A percentile compares a stretch with the other conserved stretches of the same genome.
Conservation (phyloP, 2,888 invertebrate species). For the Papilio protenor region DNA sequence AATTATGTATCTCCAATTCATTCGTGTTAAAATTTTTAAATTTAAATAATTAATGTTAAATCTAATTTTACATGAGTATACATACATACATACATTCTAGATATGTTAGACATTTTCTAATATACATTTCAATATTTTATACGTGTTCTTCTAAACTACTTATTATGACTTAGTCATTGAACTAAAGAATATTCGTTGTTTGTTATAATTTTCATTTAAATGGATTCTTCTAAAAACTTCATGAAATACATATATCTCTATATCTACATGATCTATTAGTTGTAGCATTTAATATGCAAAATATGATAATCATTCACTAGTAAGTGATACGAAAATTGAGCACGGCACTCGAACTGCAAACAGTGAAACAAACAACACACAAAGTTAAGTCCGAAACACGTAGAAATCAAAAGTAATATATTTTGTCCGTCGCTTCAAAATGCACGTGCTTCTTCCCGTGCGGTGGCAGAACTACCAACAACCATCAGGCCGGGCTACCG, state of each 20-base stretch:
- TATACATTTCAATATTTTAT: not conserved
- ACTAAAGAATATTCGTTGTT: constrained; percentile 50
- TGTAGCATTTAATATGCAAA: constrained; percentile 31
- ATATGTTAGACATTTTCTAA: constrained; percentile 29
- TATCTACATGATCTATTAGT: constrained; percentile 41
- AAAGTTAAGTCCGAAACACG: not conserved
- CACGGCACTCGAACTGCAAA: constrained; percentile 43
- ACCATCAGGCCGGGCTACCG: constrained; percentile 73
- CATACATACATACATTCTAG: constrained; percentile 19
- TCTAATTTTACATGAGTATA: constrained; percentile 14
- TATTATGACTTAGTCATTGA: constrained; percentile 15
- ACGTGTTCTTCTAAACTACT: constrained; percentile 14
- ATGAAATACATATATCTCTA: constrained; percentile 5
- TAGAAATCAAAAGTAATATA: constrained; percentile 71
- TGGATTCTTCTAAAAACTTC: constrained; percentile 4
- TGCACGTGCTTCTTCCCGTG: constrained; percentile 79
- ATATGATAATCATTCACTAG: constrained; percentile 29
- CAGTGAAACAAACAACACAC: constrained; percentile 40
- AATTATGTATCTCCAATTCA: not conserved
- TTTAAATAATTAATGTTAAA: not conserved
- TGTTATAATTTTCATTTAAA: constrained; percentile 35
- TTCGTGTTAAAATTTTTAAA: not conserved
- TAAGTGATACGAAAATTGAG: constrained; percentile 35
- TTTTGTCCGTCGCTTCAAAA: constrained; percentile 74
- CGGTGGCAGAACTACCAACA: constrained; percentile 73